Evolutionary conservation across 2,113 vertebrate species (phyloP).

Genomic region (Takifugu bimaculatus): DNA sequence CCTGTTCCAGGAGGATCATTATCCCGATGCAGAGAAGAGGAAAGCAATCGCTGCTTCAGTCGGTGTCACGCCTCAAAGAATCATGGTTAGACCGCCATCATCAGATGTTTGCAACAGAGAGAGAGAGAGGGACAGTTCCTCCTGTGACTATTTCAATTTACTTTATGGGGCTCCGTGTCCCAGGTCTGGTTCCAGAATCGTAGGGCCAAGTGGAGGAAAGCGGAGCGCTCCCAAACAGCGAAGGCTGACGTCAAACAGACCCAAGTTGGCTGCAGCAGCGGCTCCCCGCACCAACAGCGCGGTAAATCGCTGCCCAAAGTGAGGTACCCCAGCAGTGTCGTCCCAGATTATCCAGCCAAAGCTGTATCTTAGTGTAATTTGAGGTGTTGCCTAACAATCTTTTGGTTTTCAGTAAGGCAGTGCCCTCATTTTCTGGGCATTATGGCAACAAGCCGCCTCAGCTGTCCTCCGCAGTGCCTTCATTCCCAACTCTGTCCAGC

Average conservation of each 20-base stretch:
- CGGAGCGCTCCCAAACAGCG: constrained; percentile 62
- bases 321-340: constrained; percentile 23
- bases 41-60: constrained; percentile 82
- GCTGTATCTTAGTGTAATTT: not conserved
- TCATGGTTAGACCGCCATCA: constrained; percentile 78
- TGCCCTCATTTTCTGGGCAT: constrained; percentile 41
- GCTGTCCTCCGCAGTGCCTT: constrained; percentile 26
- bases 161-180: constrained; percentile 7
- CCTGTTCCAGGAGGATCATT: constrained; percentile 90
- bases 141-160: not conserved
- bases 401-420: constrained; percentile 27
- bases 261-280: constrained; percentile 18
- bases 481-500: constrained; percentile 45
- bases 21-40: constrained; percentile 89
- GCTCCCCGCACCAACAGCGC: constrained; percentile 33
- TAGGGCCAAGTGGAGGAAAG: constrained; percentile 90
- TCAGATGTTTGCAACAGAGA: too few species aligned
- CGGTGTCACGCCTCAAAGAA: constrained; percentile 88
- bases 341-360: not conserved
- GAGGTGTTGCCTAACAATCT: not conserved
- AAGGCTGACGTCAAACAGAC: constrained; percentile 60
- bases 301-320: constrained; percentile 24
- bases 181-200: constrained; percentile 99
- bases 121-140: not conserved
- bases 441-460: constrained; percentile 30